A percentile compares a stretch with the other conserved stretches of the same genome.
phyloP scores from a whole-genome alignment of 2,888 invertebrate species.

The Caenorhabditis plicata region DNA sequence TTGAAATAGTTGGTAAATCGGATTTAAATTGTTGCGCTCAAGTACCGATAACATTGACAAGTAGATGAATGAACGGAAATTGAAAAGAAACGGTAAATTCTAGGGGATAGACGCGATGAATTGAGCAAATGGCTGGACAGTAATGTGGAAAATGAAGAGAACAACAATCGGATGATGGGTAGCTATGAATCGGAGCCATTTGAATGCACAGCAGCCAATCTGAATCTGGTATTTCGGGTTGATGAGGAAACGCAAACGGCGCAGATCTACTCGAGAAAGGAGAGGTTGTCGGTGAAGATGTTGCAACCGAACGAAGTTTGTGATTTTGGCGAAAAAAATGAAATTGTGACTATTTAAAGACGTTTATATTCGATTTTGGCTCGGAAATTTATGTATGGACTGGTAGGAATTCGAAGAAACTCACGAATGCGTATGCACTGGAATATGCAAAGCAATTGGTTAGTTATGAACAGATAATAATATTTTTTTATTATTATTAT shows the following conservation, averaged over 20 bases:
- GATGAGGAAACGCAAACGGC: conserved; percentile 14
- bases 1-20: conserved; percentile 43
- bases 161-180: background rate
- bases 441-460: conserved; percentile 53
- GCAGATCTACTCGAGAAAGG: conserved; percentile 15
- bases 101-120: background rate
- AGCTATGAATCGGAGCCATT: conserved; percentile 6
- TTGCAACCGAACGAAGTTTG: conserved; percentile 21
- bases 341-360: too few species aligned
- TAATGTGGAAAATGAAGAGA: conserved; percentile 11
- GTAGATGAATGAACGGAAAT: conserved; percentile 1
- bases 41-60: conserved; percentile 34
- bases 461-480: too few species aligned
- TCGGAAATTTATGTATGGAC: conserved; percentile 60
- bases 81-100: background rate
- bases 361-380: conserved; percentile 56
- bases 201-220: conserved; percentile 8
- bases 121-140: background rate
- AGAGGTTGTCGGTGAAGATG: conserved; percentile 7
- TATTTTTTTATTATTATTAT: too few species aligned
- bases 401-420: conserved; percentile 45
- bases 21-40: conserved; percentile 47
- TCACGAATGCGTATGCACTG: conserved; percentile 36
- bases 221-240: conserved; percentile 23
- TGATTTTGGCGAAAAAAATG: too few species aligned